Evolutionary conservation across 2,888 invertebrate species (phyloP), one percentile per base, ranked within the genome.

Genomic region (Acrobasis repandana): DNA sequence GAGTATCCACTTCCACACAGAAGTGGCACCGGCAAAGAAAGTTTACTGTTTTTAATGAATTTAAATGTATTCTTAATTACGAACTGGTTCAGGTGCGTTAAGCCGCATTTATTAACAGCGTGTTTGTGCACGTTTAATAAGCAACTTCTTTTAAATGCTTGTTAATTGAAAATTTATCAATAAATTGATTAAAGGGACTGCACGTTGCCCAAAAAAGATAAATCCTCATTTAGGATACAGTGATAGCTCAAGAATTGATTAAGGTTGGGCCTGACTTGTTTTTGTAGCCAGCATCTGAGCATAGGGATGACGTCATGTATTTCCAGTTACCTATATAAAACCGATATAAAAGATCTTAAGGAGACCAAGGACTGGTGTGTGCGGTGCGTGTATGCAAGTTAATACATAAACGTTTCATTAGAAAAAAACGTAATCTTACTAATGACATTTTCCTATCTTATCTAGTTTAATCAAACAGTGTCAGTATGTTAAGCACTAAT

Each of bases 21-120:
- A 72, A 77, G 79, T 85, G 79, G 80, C 82, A 72, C 71, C 69
- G 67, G 66, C 61, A 77, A 83, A 76, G 84, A 88, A 86, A 86
- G 84, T 86, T 86, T 84, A 84, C 85, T 79, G 82, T 84, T 85
- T 88, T 88, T 86, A 90, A 90, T 90, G 86, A 90, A 90, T 90
- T 89, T 88, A 85, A 90, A 90, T 86, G 83, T 79, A 85, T 82
- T 86, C 88, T 90, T 88, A 89, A 90, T 90, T 89, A 88, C 82
- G 75, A 86, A 90, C 89, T 84, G 90, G 89, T 88, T 83, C 83
- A 85, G 76, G 83, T 83, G 79, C 86, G 76, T 85, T 83, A 85
- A 86, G 85, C 86, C 79, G 80, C 71, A 80, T 80, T 83, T 79
- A 77, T n/a, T 73, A 76, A 34, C 34, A 14, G n/a, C 56, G 43